Percentiles rank a stretch among this genome's conserved stretches.
Conservation (phyloP, 2,888 invertebrate genomes). For the Adelphocoris suturalis region DNA sequence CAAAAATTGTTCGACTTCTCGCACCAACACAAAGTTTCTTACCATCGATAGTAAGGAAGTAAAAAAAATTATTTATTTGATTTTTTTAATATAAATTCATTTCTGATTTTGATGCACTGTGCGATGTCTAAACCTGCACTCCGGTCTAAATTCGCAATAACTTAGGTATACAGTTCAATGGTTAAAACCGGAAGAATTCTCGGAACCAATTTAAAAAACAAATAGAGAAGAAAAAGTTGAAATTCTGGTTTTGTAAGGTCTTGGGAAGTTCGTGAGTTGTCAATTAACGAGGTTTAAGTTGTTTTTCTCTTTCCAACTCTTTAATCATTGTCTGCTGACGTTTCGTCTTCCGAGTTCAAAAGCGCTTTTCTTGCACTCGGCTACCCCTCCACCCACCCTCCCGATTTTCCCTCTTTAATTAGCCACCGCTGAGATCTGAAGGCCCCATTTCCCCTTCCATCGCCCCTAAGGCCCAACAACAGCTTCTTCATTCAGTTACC, state of each 20-base stretch:
- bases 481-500: not conserved
- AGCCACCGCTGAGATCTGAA: not conserved
- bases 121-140: too few species aligned
- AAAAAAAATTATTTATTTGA: too few species aligned
- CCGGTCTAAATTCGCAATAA: too few species aligned
- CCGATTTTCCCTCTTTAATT: not conserved
- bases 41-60: too few species aligned
- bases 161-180: too few species aligned
- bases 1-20: too few species aligned
- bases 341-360: conserved; percentile 2
- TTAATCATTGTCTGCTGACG: conserved; percentile 21
- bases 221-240: not conserved
- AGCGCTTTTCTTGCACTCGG: not conserved
- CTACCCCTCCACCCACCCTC: not conserved
- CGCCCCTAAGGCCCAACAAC: not conserved
- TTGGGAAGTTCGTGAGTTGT: not conserved
- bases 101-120: too few species aligned
- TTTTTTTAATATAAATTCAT: too few species aligned
- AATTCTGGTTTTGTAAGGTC: not conserved
- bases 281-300: not conserved
- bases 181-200: too few species aligned
- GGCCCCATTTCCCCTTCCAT: not conserved
- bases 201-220: too few species aligned
- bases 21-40: too few species aligned
- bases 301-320: not conserved